phyloP scores from a whole-genome alignment of 2,888 invertebrate species.

The Hipparchia sbordonii region DNA sequence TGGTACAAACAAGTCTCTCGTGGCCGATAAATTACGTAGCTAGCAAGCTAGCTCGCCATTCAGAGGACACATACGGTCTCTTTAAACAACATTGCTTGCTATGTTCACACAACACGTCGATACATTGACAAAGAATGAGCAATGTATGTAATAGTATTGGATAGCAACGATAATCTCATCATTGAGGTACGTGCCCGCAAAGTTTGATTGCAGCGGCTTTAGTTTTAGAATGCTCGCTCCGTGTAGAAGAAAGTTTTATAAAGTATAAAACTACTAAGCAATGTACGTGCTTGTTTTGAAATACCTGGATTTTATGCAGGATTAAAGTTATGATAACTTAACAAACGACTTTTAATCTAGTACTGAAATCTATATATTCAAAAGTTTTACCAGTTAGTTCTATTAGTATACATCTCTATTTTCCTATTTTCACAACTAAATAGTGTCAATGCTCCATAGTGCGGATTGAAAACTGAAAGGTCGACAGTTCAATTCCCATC shows the following conservation, averaged over 20 bases:
- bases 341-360: conserved; percentile 2
- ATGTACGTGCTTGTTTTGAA: conserved; percentile 17
- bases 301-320: not conserved
- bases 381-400: no score
- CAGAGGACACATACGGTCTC: not conserved
- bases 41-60: conserved; percentile 15
- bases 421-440: no score
- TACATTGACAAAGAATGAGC: not conserved
- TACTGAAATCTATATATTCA: not conserved
- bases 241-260: conserved; percentile 11
- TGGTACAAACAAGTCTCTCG: conserved; percentile 29
- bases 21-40: conserved; percentile 33
- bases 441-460: no score
- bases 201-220: conserved; percentile 17
- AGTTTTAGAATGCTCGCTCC: conserved; percentile 9
- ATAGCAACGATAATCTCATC: conserved; percentile 22
- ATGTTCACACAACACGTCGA: conserved; percentile 10
- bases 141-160: conserved; percentile 22
- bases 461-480: not conserved
- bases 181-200: conserved; percentile 19
- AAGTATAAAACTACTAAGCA: conserved; percentile 7
- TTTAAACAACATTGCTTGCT: conserved; percentile 20
- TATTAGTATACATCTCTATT: no score
- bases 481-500: not conserved
- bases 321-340: conserved; percentile 4